Evolutionary conservation across 2,888 invertebrate species (phyloP), one percentile per base, ranked within the genome.

Genomic region (Ligdia adustata): DNA sequence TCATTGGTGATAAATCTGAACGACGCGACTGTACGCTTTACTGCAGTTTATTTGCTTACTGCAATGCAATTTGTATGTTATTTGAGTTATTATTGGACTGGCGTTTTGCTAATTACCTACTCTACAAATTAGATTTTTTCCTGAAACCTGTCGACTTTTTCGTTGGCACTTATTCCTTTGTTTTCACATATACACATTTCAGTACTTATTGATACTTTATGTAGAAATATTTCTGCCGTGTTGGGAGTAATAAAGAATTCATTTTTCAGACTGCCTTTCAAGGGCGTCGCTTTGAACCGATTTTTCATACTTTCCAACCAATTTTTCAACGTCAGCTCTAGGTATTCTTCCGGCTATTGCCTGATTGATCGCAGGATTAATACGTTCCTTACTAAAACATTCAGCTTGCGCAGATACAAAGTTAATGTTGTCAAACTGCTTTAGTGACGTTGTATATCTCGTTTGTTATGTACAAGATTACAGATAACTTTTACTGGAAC

Each of bases 311-410:
- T 54, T 40, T 49, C 48, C 54, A 49, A 54, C 56, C 54, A 61
- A 64, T 65, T 66, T 64, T 65, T 71, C 66, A 66, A 49, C 58
- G 66, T 69, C 69, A 63, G 48, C 45, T 41, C 49, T 45, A 45
- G 55, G 54, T 62, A 60, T 60, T 62, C 47, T 55, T 64, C 43
- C 54, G 52, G 44, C 55, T 57, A 61, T 58, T 59, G 55, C 43
- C 45, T 57, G 62, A 69, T 62, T 66, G 59, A 66, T 62, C 52
- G 52, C 43, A 34, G 57, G 51, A 60, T 57, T 51, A 57, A 57
- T 60, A 51, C 56, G 56, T 60, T 48, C 50, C 38, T 46, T 50
- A 27, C 35, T 55, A 32, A 29, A 28, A 37, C 14, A 43, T 52
- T 50, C 35, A 22, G 39, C 22, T 38, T 9, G 39, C 33, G 35